phyloP scores from a whole-genome alignment of 2,797 vertebrate genomes.

The Salmo trutta region DNA sequence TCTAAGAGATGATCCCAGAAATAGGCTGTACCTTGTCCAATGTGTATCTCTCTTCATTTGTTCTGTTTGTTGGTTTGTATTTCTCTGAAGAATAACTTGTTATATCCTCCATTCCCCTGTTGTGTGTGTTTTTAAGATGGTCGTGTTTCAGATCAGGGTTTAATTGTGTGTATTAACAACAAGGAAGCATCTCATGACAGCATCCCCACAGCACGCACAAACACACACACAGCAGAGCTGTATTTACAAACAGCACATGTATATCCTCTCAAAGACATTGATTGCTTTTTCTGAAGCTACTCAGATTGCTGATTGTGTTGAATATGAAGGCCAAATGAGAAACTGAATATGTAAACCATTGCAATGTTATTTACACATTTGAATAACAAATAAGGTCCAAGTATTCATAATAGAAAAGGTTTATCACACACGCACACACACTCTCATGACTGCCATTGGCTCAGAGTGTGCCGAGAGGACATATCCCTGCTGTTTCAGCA shows the following conservation, averaged over 20 bases:
- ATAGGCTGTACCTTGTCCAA: not conserved
- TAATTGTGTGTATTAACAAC: constrained; percentile 15
- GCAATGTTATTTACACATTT: not conserved
- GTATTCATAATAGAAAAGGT: not conserved
- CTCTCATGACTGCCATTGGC: constrained; percentile 23
- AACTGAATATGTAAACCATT: not conserved
- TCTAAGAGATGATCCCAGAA: not conserved
- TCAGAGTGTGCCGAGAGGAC: constrained; percentile 33
- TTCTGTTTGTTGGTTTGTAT: not conserved
- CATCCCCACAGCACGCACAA: not conserved
- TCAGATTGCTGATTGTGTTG: constrained; percentile 12
- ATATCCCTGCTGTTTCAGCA: constrained; percentile 43
- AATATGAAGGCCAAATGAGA: not conserved
- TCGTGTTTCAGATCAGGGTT: not conserved
- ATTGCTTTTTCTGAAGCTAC: constrained; percentile 30
- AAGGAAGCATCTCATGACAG: not conserved
- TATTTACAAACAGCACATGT: not conserved
- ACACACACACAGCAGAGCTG: not conserved
- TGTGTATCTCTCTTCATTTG: not conserved
- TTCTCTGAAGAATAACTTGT: not conserved
- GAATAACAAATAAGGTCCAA: not conserved
- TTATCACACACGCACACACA: constrained; percentile 16
- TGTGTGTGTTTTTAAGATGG: constrained; percentile 8
- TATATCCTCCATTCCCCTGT: not conserved
- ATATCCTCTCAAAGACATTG: not conserved